Percentiles rank a stretch among this genome's conserved stretches.
These are phyloP conservation scores for Sitodiplosis mosellana DNA, from an alignment of 1,140 invertebrate genomes.

Conservation along the genomic window DNA sequence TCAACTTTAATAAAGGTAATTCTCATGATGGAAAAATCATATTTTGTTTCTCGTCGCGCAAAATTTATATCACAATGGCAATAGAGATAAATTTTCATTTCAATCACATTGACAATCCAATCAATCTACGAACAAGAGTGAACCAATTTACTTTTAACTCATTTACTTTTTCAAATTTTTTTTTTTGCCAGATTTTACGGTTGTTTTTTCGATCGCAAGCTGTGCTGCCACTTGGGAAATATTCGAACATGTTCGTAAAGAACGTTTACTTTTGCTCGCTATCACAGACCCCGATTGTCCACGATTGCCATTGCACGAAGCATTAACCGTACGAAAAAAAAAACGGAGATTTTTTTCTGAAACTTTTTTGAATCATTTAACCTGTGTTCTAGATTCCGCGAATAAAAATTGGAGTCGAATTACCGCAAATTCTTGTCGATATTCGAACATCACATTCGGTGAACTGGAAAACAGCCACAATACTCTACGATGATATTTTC, in stretches of 20 bases:
- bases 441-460: constrained; percentile 37
- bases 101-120: no score
- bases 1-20: constrained; percentile 43
- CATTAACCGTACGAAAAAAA: constrained; percentile 31
- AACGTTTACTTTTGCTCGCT: constrained; percentile 46
- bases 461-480: constrained; percentile 45
- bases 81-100: no score
- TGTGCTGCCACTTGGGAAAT: constrained; percentile 50
- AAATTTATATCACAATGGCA: no score
- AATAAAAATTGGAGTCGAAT: constrained; percentile 38
- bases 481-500: constrained; percentile 49
- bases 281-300: constrained; percentile 49
- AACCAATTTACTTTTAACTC: no score
- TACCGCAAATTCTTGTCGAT: constrained; percentile 56
- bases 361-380: background rate
- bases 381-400: constrained; percentile 33
- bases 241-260: constrained; percentile 33
- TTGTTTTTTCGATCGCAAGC: constrained; percentile 45
- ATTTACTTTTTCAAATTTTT: constrained; percentile 1
- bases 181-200: constrained; percentile 37
- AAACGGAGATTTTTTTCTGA: background rate
- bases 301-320: constrained; percentile 37
- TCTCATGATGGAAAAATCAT: background rate
- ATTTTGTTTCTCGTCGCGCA: no score
- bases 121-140: no score